A percentile compares a stretch with the other conserved stretches of the same genome.
phyloP scores from a whole-genome alignment of 1,140 invertebrate species.

The Lerema accius region DNA sequence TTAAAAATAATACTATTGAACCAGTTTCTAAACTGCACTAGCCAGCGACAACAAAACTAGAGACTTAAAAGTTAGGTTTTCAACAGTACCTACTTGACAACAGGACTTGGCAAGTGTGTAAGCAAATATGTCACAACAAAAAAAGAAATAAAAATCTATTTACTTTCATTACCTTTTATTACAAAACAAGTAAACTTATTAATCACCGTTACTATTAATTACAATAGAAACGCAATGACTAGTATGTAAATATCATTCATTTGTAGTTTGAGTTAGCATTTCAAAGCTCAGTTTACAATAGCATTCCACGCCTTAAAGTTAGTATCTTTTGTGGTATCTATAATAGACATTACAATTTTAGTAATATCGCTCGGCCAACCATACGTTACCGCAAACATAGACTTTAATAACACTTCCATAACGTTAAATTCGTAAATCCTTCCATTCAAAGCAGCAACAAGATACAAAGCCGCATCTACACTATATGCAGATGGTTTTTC shows the following conservation, averaged over 20 bases:
- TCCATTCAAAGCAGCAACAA: constrained; percentile 62
- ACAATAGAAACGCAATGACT: background rate
- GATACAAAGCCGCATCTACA: constrained; percentile 62
- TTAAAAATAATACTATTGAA: no score
- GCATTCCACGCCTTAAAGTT: constrained; percentile 35
- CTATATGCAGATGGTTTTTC: constrained; percentile 60
- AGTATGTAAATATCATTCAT: background rate
- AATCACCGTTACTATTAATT: no score
- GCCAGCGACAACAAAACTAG: no score
- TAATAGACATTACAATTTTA: constrained; percentile 61
- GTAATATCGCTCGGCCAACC: constrained; percentile 54
- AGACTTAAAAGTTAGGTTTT: no score
- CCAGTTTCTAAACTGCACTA: no score
- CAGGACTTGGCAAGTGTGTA: no score
- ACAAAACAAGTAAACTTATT: no score
- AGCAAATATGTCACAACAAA: no score
- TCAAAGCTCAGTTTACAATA: constrained; percentile 16
- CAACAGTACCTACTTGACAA: no score
- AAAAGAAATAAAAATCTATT: no score
- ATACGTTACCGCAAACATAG: constrained; percentile 56
- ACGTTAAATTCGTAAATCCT: constrained; percentile 71
- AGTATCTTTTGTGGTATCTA: constrained; percentile 47
- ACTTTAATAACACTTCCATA: constrained; percentile 58
- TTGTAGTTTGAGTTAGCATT: background rate
- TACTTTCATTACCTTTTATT: no score